A percentile compares a stretch with the other conserved stretches of the same genome.
These are phyloP conservation scores for Anniella stebbinsi DNA, from an alignment of 2,797 vertebrate species.

Conservation along the genomic window DNA sequence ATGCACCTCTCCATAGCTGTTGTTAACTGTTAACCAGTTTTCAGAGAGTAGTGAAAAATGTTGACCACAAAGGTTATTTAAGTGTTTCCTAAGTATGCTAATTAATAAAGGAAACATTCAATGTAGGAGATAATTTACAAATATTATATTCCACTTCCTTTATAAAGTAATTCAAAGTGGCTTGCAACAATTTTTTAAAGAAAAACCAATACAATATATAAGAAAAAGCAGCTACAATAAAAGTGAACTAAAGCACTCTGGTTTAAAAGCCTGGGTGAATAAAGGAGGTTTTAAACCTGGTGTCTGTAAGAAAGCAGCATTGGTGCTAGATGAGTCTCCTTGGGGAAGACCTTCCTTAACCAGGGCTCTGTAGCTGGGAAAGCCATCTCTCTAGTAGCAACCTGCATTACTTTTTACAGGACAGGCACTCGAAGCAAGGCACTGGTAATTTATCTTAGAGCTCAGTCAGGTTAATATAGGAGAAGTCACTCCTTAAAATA, in stretches of 20 bases:
- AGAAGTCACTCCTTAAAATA: neutral
- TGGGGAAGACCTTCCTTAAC: neutral
- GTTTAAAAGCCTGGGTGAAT: neutral
- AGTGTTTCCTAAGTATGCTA: neutral
- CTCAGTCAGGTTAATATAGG: neutral
- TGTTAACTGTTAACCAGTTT: neutral
- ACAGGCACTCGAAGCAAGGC: neutral
- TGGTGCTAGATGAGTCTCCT: neutral
- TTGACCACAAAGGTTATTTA: neutral
- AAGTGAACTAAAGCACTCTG: neutral
- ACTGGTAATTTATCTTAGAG: neutral
- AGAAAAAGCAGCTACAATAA: neutral
- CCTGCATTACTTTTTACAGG: neutral
- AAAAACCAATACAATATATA: neutral
- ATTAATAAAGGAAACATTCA: neutral
- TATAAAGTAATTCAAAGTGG: neutral
- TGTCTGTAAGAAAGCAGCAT: neutral
- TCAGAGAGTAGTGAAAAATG: neutral
- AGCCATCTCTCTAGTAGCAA: neutral
- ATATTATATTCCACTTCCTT: neutral
- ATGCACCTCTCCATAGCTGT: neutral
- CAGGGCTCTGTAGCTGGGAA: neutral
- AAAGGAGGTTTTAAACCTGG: no score
- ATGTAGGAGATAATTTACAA: neutral
- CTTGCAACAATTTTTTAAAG: neutral